Conservation (phyloP, 92 coral and sea anemone species). For the Porites divaricata region DNA sequence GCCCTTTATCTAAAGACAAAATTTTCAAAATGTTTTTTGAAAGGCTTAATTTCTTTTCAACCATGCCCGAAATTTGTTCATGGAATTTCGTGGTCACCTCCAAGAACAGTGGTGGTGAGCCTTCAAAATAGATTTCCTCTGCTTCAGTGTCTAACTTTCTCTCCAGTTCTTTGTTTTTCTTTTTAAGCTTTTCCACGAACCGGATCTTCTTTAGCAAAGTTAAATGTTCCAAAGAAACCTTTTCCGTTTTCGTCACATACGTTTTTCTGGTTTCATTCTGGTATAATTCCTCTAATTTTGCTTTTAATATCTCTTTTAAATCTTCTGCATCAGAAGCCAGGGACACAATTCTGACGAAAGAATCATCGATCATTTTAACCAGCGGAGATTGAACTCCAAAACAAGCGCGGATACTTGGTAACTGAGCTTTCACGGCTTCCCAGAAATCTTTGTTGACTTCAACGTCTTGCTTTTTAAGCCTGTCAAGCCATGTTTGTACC, state of each 20-base stretch:
- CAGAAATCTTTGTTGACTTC: conserved; percentile 36
- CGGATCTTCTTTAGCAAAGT: conserved; percentile 65
- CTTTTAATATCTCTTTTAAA: conserved; percentile 34
- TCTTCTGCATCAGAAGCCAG: conserved; percentile 3
- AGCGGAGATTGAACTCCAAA: conserved; percentile 41
- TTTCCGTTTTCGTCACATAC: conserved; percentile 34
- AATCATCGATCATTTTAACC: conserved; percentile 12
- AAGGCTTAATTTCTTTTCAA: conserved; percentile 39
- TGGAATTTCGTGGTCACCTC: conserved; percentile 51
- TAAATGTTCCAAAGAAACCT: conserved; percentile 55
- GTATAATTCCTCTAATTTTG: conserved; percentile 35
- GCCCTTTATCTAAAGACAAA: conserved; percentile 54
- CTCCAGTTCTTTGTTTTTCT: conserved; percentile 51
- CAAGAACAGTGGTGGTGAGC: conserved; percentile 61
- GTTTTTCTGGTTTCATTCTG: conserved; percentile 61
- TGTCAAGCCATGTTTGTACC: conserved; percentile 10
- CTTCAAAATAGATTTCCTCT: conserved; percentile 53
- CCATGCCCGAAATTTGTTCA: conserved; percentile 45
- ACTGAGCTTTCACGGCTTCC: conserved; percentile 45
- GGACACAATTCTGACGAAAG: conserved; percentile 49
- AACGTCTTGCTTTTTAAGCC: conserved; percentile 35
- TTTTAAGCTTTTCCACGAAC: conserved; percentile 48
- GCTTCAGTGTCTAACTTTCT: conserved; percentile 51
- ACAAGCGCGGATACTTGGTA: conserved; percentile 29
- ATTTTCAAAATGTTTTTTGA: conserved; percentile 48